A percentile compares a stretch with the other conserved stretches of the same genome.
Evolutionary conservation across 2,888 invertebrate genomes (phyloP).

Genomic region (Elysia crispata): DNA sequence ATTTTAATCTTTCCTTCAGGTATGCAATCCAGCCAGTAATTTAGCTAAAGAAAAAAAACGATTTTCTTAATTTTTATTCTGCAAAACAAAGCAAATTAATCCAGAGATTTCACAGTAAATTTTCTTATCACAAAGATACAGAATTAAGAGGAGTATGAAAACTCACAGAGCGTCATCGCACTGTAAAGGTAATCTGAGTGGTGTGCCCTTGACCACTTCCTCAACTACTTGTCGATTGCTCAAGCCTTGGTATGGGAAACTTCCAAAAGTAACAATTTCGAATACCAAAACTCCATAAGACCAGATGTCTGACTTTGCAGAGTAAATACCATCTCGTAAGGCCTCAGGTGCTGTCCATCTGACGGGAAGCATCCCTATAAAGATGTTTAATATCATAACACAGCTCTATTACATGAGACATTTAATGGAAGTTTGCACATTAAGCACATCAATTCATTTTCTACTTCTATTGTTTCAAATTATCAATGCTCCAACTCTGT

Average conservation of each 20-base stretch:
- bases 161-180: constrained; percentile 89
- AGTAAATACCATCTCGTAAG: constrained; percentile 88
- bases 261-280: constrained; percentile 91
- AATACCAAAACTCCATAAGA: constrained; percentile 91
- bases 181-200: constrained; percentile 86
- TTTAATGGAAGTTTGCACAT: too few relatives aligned
- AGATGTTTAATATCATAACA: background rate
- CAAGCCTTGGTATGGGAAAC: constrained; percentile 92
- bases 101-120: too few relatives aligned
- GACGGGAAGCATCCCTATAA: constrained; percentile 87
- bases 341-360: constrained; percentile 97
- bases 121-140: too few relatives aligned
- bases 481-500: too few relatives aligned
- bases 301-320: constrained; percentile 93
- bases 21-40: too few relatives aligned
- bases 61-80: too few relatives aligned
- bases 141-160: constrained; percentile 3
- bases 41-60: too few relatives aligned
- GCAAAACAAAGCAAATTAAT: too few relatives aligned
- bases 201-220: constrained; percentile 87
- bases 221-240: constrained; percentile 90
- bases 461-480: too few relatives aligned
- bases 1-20: too few relatives aligned
- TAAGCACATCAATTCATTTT: too few relatives aligned
- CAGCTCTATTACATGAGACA: too few relatives aligned